Base-by-base conservation (phyloP, 2,113 vertebrate species). In the Bos taurus region DNA sequence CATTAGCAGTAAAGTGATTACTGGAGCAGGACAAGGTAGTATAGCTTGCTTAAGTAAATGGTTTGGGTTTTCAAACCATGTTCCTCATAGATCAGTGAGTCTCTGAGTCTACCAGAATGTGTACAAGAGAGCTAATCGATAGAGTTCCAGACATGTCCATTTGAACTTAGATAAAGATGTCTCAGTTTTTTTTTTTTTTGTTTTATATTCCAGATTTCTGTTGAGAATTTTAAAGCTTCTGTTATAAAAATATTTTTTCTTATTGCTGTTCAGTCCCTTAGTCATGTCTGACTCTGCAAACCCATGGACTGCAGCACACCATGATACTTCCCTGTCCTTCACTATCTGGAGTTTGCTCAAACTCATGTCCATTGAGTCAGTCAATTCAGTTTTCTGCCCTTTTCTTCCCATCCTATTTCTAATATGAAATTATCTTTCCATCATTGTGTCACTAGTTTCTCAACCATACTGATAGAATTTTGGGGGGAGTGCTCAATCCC, bases 401-500 rank as follows among this genome's bases (percentile, higher is more conserved):
- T 91, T 94, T 89, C 33, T 93, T 89, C 5, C 15, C 3, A 46
- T 2, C 2, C 3, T 21, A 46, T 33, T 57, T 67, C 86, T 17
- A 48, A 78, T 74, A 48, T 26, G 11, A 88, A 88, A 2, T 93
- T 86, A 30, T 54, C 8, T 56, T 67, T 67, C 6, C 13, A 82
- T 28, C 13, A 56, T 78, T 8, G 12, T 36, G 7, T 82, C 14
- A 82, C 5, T 33, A 11, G 5, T 19, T 95, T 74, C 59, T 86
- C 14, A 62, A 43, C 1, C 6, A 59, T 7, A 43, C 67, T 54
- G 25, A 33, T 91, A 48, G 26, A 21, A 43, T 48, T 78, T 67
- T 12, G 2, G 26, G 7, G 15, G 12, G 2, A 57, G 2, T 30
- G 15, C 9, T 87, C 7, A 6, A 23, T n/a, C 30, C 11, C 16